Base-by-base conservation (phyloP, 1,140 invertebrate species). In the Brachionus koreanus region DNA sequence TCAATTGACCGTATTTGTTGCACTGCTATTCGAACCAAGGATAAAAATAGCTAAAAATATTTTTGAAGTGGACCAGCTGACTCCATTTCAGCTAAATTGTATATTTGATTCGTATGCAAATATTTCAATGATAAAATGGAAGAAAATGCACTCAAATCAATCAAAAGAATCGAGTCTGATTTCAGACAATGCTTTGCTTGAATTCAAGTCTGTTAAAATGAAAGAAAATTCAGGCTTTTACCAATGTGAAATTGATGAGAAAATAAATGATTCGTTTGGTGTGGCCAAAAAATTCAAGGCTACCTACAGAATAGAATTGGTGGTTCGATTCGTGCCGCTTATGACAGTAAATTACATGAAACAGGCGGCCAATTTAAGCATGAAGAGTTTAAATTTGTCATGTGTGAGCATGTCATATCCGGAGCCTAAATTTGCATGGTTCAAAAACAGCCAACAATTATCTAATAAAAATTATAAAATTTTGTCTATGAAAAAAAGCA, bases 331-430 rank as follows among this genome's bases (percentile, higher is more conserved):
- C 23, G 19, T 39, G 49, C 76, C 76, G 9, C 16, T 39, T 0
- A 79, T 79, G 29, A 79, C 35, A 25, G 23, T 65, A 4, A 42
- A 57, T 4, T 57, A 5, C 9, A 65, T 25, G 43, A 79, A 79
- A 19, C 76, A 79, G 42, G 76, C 76, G 0, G 23, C 12, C 7
- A 65, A 79, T 37, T 29, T 35, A n/a, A 61, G 12, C 12, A 61
- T 0, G 0, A 57, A 35, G 1, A 79, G 29, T 13, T 1, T 42
- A 12, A 61, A 39, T 65, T 61, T 57, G 19, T 79, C 49, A 23
- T 79, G 76, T 79, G 35, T 79, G 7, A 65, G 12, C 46, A 57
- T 57, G 49, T 57, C 76, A 61, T 61, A 79, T 61, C 76, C 76
- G 13, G 35, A 79, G 49, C 49, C 76, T 5, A 39, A 3, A 33